Conservation (phyloP, 2,888 invertebrate species). For the Petrophora chlorosata region DNA sequence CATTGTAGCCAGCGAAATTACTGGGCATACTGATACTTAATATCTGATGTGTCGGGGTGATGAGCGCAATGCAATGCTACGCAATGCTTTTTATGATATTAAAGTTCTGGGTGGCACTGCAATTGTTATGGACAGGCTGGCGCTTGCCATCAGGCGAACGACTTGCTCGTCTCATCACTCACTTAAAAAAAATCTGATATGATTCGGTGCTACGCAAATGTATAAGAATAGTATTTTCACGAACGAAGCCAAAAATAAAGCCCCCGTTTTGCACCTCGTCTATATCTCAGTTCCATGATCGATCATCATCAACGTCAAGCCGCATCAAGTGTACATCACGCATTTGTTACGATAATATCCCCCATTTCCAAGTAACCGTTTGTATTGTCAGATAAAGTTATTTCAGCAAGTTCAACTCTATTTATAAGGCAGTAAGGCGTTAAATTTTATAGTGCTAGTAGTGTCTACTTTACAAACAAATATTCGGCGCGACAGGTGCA, state of each 20-base stretch:
- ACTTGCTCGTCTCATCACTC: too few relatives aligned
- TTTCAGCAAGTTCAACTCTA: conserved; percentile 17
- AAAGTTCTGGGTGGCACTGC: too few relatives aligned
- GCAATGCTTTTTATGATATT: too few relatives aligned
- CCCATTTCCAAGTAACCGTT: conserved; percentile 3
- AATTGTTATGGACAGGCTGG: too few relatives aligned
- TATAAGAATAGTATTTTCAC: neutral
- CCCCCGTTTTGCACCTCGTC: conserved; percentile 5
- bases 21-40: too few relatives aligned
- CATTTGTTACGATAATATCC: conserved; percentile 26
- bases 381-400: neutral
- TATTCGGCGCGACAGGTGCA: conserved; percentile 29
- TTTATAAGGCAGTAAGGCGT: conserved; percentile 5
- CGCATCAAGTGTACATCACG: conserved; percentile 28
- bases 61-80: too few relatives aligned
- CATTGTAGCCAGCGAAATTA: too few relatives aligned
- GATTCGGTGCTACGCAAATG: too few relatives aligned
- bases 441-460: conserved; percentile 9
- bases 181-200: too few relatives aligned
- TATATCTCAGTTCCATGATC: conserved; percentile 18
- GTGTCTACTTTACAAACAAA: conserved; percentile 19
- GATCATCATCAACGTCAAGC: conserved; percentile 31
- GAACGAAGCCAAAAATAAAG: neutral
- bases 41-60: too few relatives aligned
- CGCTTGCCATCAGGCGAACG: too few relatives aligned